phyloP scores from a whole-genome alignment of 2,113 vertebrate genomes.

The Callionymus lyra region DNA sequence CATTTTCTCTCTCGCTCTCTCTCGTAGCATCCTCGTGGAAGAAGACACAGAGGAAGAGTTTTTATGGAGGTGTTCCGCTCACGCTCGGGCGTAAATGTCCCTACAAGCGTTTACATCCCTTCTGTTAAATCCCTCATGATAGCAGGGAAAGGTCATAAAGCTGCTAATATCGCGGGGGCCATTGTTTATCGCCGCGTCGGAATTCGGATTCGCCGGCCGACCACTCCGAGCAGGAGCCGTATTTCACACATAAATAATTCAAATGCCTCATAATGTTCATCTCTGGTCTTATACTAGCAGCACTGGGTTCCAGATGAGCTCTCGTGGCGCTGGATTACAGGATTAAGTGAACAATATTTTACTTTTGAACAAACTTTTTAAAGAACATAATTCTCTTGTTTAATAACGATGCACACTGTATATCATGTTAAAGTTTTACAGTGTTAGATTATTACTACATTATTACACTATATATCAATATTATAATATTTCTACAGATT shows the following conservation, averaged over 20 bases:
- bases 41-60: not conserved
- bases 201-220: conserved; percentile 10
- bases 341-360: too few relatives aligned
- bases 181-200: conserved; percentile 8
- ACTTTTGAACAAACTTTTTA: too few relatives aligned
- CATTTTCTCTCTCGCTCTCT: too few relatives aligned
- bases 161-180: conserved; percentile 1
- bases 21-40: conserved; percentile 2
- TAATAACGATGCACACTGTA: too few relatives aligned
- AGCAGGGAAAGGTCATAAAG: conserved; percentile 15
- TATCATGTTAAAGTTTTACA: not conserved
- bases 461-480: too few relatives aligned
- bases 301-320: conserved; percentile 20
- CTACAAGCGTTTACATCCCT: conserved; percentile 5
- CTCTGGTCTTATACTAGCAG: conserved; percentile 32
- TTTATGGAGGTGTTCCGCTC: conserved; percentile 4
- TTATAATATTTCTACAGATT: too few relatives aligned
- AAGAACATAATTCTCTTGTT: too few relatives aligned
- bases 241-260: conserved; percentile 40
- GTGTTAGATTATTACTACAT: too few relatives aligned
- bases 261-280: conserved; percentile 41
- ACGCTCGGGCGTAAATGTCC: conserved; percentile 17
- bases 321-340: conserved; percentile 3
- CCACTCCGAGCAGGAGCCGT: conserved; percentile 16
- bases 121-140: conserved; percentile 1